These are phyloP conservation scores for Blastobasis lacticolella DNA, from an alignment of 2,888 invertebrate species.

Conservation along the genomic window DNA sequence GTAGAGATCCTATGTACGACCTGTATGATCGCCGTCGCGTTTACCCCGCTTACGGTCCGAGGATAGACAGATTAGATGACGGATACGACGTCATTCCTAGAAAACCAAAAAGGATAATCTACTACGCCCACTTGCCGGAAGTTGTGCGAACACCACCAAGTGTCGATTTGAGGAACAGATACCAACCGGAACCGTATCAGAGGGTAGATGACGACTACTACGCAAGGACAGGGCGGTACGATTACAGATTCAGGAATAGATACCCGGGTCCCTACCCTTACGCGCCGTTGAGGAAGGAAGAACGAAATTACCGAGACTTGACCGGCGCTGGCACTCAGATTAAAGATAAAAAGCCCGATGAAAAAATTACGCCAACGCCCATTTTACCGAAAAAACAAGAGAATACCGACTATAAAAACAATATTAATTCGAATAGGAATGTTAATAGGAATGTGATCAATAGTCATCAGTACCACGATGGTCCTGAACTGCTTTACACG, in stretches of 20 bases:
- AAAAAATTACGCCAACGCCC: slow-evolving; percentile 64
- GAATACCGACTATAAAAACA: slow-evolving; percentile 24
- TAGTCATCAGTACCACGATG: slow-evolving; percentile 64
- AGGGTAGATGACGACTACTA: slow-evolving; percentile 57
- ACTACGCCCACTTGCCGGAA: slow-evolving; percentile 81
- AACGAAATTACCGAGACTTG: slow-evolving; percentile 59
- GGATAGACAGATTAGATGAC: slow-evolving; percentile 60
- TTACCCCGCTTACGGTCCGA: slow-evolving; percentile 32
- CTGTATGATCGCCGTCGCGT: slow-evolving; percentile 47
- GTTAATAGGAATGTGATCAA: slow-evolving; percentile 50
- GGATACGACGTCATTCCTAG: slow-evolving; percentile 47
- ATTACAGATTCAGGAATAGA: slow-evolving; percentile 57
- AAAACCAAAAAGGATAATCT: slow-evolving; percentile 77
- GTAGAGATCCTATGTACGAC: slow-evolving; percentile 59
- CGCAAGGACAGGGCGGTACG: slow-evolving; percentile 55
- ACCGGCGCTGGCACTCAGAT: slow-evolving; percentile 50
- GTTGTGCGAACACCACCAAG: slow-evolving; percentile 76
- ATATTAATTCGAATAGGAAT: slow-evolving; percentile 28
- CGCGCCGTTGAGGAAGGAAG: slow-evolving; percentile 58
- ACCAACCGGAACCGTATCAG: slow-evolving; percentile 59
- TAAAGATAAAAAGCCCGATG: slow-evolving; percentile 60
- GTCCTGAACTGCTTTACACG: slow-evolving; percentile 35
- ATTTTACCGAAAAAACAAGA: slow-evolving; percentile 59
- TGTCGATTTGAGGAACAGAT: slow-evolving; percentile 71
- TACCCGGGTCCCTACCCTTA: slow-evolving; percentile 52